Evolutionary conservation across 2,113 vertebrate species (phyloP).

Genomic region (Chionis minor): DNA sequence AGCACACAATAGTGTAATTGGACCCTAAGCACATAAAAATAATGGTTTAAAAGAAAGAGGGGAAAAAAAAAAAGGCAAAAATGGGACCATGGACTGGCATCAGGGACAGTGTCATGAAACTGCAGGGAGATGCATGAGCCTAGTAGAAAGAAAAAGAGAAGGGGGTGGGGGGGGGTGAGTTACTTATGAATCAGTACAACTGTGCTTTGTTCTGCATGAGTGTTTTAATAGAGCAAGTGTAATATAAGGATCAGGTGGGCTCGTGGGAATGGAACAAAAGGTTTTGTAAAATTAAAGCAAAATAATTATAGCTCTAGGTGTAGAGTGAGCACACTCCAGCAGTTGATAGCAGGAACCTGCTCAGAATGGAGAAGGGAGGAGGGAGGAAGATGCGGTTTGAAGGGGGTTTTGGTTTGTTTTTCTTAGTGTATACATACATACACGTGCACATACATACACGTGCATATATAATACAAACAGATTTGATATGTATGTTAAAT

Average conservation of each 20-base stretch:
- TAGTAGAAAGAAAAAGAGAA: slow-evolving; percentile 52
- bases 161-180: slow-evolving; percentile 49
- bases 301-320: slow-evolving; percentile 86
- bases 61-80: background rate
- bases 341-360: slow-evolving; percentile 77
- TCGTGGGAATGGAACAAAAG: slow-evolving; percentile 85
- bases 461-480: background rate
- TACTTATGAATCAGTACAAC: slow-evolving; percentile 83
- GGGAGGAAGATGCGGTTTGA: slow-evolving; percentile 23
- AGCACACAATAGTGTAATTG: slow-evolving; percentile 39
- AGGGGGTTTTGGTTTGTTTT: background rate
- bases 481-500: background rate
- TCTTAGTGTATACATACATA: background rate
- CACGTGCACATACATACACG: background rate
- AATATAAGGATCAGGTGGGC: slow-evolving; percentile 85
- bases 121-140: slow-evolving; percentile 65
- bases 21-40: slow-evolving; percentile 44
- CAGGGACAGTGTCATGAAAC: slow-evolving; percentile 57
- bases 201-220: slow-evolving; percentile 84
- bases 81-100: slow-evolving; percentile 32
- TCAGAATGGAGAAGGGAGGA: slow-evolving; percentile 69
- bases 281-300: slow-evolving; percentile 86
- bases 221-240: slow-evolving; percentile 83
- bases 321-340: slow-evolving; percentile 77
- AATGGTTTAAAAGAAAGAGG: background rate